Conservation (phyloP, 2,888 invertebrate species). For the Nomada hirtipes region DNA sequence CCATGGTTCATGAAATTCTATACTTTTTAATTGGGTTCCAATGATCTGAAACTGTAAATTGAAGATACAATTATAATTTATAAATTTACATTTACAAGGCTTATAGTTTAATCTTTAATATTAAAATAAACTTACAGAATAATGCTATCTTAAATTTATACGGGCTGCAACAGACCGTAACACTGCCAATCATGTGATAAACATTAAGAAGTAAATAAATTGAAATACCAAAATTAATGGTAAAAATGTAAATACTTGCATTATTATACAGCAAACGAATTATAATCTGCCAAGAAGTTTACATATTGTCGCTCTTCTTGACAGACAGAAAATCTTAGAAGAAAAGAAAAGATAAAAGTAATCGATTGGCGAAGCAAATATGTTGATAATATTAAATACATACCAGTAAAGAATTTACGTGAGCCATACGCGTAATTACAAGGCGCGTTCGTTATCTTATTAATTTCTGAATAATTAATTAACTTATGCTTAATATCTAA, state of each 20-base stretch:
- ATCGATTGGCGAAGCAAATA: conserved; percentile 41
- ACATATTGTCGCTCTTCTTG: conserved; percentile 48
- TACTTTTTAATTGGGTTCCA: conserved; percentile 50
- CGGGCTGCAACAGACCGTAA: conserved; percentile 67
- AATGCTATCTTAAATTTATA: conserved; percentile 78
- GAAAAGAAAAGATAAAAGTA: not conserved
- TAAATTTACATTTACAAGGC: conserved; percentile 83
- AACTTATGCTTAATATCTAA: conserved; percentile 73
- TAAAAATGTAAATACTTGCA: conserved; percentile 55
- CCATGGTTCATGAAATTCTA: conserved; percentile 21
- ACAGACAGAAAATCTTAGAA: conserved; percentile 43
- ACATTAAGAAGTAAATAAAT: conserved; percentile 55
- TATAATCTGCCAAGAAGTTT: conserved; percentile 62
- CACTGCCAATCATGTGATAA: conserved; percentile 69
- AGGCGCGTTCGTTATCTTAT: conserved; percentile 66
- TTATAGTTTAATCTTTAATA: conserved; percentile 80
- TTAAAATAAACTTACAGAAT: conserved; percentile 82
- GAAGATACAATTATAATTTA: conserved; percentile 83
- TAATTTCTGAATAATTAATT: conserved; percentile 70
- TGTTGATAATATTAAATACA: conserved; percentile 49
- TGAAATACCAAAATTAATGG: conserved; percentile 53
- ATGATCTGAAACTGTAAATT: conserved; percentile 66
- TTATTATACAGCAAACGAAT: conserved; percentile 65
- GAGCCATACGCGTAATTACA: conserved; percentile 73
- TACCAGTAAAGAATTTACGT: conserved; percentile 68